Conservation (phyloP, 2,797 vertebrate genomes). For the Myotis pilosus region DNA sequence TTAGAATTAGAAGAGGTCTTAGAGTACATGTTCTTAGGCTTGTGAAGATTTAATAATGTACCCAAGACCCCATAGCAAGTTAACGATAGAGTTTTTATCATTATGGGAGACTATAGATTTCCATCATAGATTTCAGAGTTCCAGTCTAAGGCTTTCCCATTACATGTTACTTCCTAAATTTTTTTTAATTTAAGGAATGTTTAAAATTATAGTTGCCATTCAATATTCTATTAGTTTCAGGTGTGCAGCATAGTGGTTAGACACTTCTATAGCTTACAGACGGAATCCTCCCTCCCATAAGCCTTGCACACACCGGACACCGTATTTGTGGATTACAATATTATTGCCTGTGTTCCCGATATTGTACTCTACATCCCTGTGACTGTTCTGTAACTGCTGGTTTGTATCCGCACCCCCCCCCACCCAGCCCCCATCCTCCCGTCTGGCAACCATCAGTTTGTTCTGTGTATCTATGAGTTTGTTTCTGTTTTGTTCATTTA, state of each 20-base stretch:
- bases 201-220: not conserved
- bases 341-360: not conserved
- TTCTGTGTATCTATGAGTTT: not conserved
- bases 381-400: not conserved
- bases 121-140: conserved; percentile 9
- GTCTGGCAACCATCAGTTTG: not conserved
- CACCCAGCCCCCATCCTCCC: not conserved
- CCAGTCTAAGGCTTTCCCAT: conserved; percentile 14
- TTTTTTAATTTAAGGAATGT: not conserved
- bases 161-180: not conserved
- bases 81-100: not conserved
- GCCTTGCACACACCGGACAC: not conserved
- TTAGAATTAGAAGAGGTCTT: not conserved
- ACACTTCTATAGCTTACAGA: not conserved
- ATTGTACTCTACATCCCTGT: not conserved
- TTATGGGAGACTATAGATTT: not conserved
- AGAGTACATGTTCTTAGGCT: not conserved
- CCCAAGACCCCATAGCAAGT: not conserved
- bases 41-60: not conserved
- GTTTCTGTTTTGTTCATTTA: not conserved
- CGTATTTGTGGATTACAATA: not conserved
- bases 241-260: not conserved
- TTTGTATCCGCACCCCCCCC: not conserved
- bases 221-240: not conserved
- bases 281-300: not conserved